A percentile compares a stretch with the other conserved stretches of the same genome.
phyloP scores from a whole-genome alignment of 2,113 vertebrate species.

The Ancistrus triradiatus region DNA sequence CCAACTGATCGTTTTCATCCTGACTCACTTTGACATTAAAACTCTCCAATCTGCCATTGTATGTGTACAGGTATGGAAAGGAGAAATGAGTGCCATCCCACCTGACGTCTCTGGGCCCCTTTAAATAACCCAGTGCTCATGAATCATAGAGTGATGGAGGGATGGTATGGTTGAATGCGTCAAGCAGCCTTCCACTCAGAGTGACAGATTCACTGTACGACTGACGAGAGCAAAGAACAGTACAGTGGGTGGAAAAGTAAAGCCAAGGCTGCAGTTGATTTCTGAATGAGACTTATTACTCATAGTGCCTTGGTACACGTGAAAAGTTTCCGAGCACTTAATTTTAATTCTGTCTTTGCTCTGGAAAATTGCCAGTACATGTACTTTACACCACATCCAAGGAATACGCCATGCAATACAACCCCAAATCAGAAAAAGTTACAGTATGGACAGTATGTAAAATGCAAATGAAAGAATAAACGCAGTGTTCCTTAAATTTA shows the following conservation, averaged over 20 bases:
- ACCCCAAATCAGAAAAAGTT: too few relatives aligned
- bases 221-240: conserved; percentile 6
- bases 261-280: conserved; percentile 2
- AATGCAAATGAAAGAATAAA: too few relatives aligned
- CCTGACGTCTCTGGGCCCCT: not conserved
- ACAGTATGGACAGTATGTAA: too few relatives aligned
- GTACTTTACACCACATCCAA: too few relatives aligned
- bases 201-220: not conserved
- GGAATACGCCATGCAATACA: too few relatives aligned
- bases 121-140: conserved; percentile 22
- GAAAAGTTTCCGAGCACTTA: conserved; percentile 17
- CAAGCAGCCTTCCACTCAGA: conserved; percentile 10
- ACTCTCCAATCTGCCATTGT: not conserved
- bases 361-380: too few relatives aligned
- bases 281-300: too few relatives aligned
- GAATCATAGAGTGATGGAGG: not conserved
- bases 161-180: not conserved
- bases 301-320: too few relatives aligned
- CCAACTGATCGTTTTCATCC: not conserved
- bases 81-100: not conserved
- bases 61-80: not conserved
- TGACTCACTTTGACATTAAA: not conserved
- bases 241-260: conserved; percentile 14
- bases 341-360: too few relatives aligned
- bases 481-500: too few relatives aligned